These are phyloP conservation scores for Monochamus saltuarius DNA, from an alignment of 1,140 invertebrate species.

Conservation along the genomic window DNA sequence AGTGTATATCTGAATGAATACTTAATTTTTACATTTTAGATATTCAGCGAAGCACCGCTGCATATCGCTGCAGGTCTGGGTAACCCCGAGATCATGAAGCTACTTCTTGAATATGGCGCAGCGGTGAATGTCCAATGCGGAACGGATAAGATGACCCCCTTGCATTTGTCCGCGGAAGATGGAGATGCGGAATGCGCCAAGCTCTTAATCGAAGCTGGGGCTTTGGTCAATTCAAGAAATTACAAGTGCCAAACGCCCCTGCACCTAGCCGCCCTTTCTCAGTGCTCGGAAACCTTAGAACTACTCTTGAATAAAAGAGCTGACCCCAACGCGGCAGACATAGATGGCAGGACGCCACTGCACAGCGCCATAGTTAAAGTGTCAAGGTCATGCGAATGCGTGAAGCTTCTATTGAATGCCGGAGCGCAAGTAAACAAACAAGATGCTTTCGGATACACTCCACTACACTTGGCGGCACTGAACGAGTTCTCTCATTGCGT, in stretches of 20 bases:
- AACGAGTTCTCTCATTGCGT: conserved; percentile 80
- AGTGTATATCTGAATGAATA: too few relatives aligned
- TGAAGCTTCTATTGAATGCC: conserved; percentile 62
- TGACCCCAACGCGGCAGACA: conserved; percentile 63
- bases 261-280: conserved; percentile 74
- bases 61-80: conserved; percentile 79
- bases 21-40: conserved; percentile 51
- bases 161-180: conserved; percentile 82
- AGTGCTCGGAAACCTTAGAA: conserved; percentile 72
- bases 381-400: conserved; percentile 69
- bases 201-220: conserved; percentile 70
- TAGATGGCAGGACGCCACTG: conserved; percentile 72
- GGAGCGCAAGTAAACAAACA: conserved; percentile 77
- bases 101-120: conserved; percentile 71
- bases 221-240: conserved; percentile 67
- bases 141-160: conserved; percentile 65
- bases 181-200: conserved; percentile 71
- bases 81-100: conserved; percentile 63
- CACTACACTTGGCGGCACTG: conserved; percentile 78
- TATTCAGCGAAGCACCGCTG: conserved; percentile 79
- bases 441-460: conserved; percentile 77
- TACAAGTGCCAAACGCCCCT: conserved; percentile 73
- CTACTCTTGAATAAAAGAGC: conserved; percentile 62
- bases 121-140: conserved; percentile 74
- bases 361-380: conserved; percentile 79